Conservation (phyloP, 2,797 vertebrate genomes). For the Myotis myotis region DNA sequence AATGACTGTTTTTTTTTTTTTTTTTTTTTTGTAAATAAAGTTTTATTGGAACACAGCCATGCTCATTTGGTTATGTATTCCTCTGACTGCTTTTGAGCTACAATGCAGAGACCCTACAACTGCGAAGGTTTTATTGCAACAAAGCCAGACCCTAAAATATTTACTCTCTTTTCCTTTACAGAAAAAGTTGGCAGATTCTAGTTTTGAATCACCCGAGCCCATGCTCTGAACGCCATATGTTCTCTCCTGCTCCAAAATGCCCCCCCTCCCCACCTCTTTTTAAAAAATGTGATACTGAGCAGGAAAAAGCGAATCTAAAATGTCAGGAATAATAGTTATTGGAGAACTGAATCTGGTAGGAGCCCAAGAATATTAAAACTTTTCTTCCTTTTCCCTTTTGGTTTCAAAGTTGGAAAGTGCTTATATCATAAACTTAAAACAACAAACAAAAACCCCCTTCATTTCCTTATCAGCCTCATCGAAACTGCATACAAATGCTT, state of each 20-base stretch:
- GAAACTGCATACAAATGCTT: neutral
- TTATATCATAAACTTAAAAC: neutral
- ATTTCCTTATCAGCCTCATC: neutral
- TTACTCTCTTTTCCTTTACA: neutral
- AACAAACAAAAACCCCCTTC: neutral
- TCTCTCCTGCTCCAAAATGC: neutral
- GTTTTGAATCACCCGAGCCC: neutral
- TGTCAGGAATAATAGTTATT: neutral
- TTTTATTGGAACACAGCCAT: neutral
- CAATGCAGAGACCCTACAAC: neutral
- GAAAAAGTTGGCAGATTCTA: neutral
- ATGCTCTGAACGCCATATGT: neutral
- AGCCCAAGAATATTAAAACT: neutral
- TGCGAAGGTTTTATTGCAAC: too few relatives aligned
- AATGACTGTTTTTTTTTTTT: neutral
- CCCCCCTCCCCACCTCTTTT: neutral
- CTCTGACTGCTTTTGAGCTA: neutral
- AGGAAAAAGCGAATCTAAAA: neutral
- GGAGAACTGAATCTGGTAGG: neutral
- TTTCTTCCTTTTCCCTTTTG: neutral
- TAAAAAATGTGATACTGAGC: neutral
- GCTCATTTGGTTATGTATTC: neutral
- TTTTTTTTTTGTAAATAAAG: neutral
- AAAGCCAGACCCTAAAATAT: neutral
- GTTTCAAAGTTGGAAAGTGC: neutral